Evolutionary conservation across 2,797 vertebrate species (phyloP), one percentile per base, ranked within the genome.

Genomic region (Gallinago stenura): DNA sequence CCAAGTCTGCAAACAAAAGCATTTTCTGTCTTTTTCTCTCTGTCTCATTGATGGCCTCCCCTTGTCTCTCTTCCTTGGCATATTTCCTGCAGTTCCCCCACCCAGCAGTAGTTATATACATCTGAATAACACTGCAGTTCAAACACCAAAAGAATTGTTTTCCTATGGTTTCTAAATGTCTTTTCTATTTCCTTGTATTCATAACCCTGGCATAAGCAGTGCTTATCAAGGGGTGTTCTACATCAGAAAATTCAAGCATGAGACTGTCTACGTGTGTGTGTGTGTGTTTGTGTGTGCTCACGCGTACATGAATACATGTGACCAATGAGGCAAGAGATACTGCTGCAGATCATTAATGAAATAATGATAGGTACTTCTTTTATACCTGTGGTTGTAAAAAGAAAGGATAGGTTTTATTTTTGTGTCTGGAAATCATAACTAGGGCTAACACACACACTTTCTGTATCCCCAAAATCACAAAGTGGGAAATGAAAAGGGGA

Each of bases 1-100:
- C 80, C 91, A 95, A 93, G 56, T 90, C 91, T 93, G 87, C 66
- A 96, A 95, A 97, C 83, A 95, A 91, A 97, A 93, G 83, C 78
- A 83, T 95, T 95, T 97, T 96, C 80, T 88, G 62, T 86, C 68
- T 84, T 91, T 94, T 94, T 86, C 76, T 91, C 46, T 81, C 73
- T 91, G 46, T 82, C 81, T 92, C 91, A 35, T 89, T 92, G 89
- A 92, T 85, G 91, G 50, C 45, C 50, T 94, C 91, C 77, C 64
- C 85, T 89, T 77, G 71, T 57, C 91, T 95, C 60, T 89, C 89
- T 87, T 93, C 78, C 85, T 93, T 94, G 88, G 89, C 91, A 76
- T 87, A 62, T 94, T 90, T 97, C 87, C 90, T 93, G 54, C 35
- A 69, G 81, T 85, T 94, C 21, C 64, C 28, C 50, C 87, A 83